Evolutionary conservation across 2,113 vertebrate species (phyloP).

Genomic region (Thalassarche chlororhynchos): DNA sequence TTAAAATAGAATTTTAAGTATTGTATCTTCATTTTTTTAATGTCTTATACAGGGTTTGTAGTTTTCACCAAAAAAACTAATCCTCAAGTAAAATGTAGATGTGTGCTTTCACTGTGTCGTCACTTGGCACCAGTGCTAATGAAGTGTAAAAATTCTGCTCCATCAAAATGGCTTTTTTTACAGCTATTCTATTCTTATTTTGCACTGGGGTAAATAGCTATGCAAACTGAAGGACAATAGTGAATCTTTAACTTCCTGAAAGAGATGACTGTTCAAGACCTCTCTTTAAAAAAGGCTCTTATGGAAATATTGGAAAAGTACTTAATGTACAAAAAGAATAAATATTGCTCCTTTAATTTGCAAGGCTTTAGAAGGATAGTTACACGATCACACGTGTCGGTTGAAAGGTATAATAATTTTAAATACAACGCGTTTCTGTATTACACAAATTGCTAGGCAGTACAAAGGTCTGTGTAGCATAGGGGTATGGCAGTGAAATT

Average conservation of each 20-base stretch:
- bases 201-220: not conserved
- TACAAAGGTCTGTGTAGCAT: not conserved
- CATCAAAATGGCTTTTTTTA: not conserved
- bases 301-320: not conserved
- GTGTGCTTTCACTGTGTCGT: not conserved
- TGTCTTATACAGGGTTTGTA: not conserved
- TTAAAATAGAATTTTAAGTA: not conserved
- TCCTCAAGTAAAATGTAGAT: not conserved
- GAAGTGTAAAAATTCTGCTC: not conserved
- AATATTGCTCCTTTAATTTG: not conserved
- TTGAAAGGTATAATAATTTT: not conserved
- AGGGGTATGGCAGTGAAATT: not conserved
- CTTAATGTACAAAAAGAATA: not conserved
- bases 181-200: not conserved
- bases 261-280: not conserved
- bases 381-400: not conserved
- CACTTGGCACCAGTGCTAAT: not conserved
- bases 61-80: not conserved
- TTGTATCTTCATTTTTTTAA: not conserved
- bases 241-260: not conserved
- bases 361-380: not conserved
- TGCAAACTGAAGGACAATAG: not conserved
- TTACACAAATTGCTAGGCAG: not conserved
- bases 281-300: not conserved
- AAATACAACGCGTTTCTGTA: not conserved